Base-by-base conservation (phyloP, 2,888 invertebrate genomes). In the Hedya salicella region DNA sequence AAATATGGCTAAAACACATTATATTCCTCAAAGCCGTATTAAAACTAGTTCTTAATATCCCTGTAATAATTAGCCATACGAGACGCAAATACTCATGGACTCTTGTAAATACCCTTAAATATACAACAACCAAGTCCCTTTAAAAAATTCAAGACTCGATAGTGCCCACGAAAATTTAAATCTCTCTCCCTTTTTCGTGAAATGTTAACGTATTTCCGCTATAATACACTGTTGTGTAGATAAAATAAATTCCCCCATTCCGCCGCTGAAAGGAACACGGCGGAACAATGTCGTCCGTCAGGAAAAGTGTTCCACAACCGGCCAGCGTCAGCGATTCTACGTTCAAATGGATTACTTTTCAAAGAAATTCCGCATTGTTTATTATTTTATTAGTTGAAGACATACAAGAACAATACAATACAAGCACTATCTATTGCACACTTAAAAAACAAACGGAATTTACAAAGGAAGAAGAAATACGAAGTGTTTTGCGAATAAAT, bases 261-360 rank as follows among this genome's bases (percentile, higher is more conserved):
- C 30, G 19, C 13, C 25, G 30, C 49, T 42, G 42, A 39, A 25
- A 25, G 46, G 19, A 54, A 54, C 40, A 40, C 49, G 3, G 57
- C n/a, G 30, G 42, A 57, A 64, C 57, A 64, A 57, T 50, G 57
- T 17, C 17, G 48, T 21, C 48, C 39, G 40, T 39, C 62, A 39
- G 46, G 48, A 13, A 17, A 40, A 11, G 48, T 56, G 25, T 48
- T 16, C n/a, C 54, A 21, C 48, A 36, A 17, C n/a, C 17, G 21
- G 21, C 19, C 17, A 19, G 30, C 13, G 25, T 3, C 8, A 61
- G 40, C 30, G 16, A n/a, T 52, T 36, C 17, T 36, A 6, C 32
- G 13, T n/a, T n/a, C n/a, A 52, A 17, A 19, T 32, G 32, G 11
- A 52, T 17, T 52, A 17, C 5, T 36, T 52, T 52, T 19, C 1